These are phyloP conservation scores for Leptarthrus brevirostris DNA, from an alignment of 2,888 invertebrate species.

Conservation along the genomic window DNA sequence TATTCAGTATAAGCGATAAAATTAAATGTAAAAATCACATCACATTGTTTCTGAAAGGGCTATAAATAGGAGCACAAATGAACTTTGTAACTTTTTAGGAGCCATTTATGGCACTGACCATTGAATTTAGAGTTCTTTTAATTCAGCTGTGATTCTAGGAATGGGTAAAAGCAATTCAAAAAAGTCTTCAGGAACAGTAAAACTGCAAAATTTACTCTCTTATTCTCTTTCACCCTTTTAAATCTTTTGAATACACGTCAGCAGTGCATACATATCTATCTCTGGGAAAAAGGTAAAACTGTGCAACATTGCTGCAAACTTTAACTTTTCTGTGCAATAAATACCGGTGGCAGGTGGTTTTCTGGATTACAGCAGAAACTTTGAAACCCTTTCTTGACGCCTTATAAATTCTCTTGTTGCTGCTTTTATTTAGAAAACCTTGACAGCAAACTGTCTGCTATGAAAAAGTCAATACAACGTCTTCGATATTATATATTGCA, in stretches of 20 bases:
- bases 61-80: neutral
- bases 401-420: slow-evolving; percentile 28
- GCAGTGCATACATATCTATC: neutral
- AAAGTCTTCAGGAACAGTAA: slow-evolving; percentile 18
- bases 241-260: neutral
- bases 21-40: neutral
- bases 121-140: slow-evolving; percentile 39
- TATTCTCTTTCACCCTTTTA: slow-evolving; percentile 3
- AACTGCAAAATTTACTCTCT: slow-evolving; percentile 32
- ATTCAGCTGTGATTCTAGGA: slow-evolving; percentile 24
- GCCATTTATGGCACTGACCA: slow-evolving; percentile 31
- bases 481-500: too few relatives aligned
- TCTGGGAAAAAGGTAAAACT: slow-evolving; percentile 12
- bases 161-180: slow-evolving; percentile 7
- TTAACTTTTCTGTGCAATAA: slow-evolving; percentile 40
- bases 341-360: slow-evolving; percentile 44
- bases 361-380: slow-evolving; percentile 39
- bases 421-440: slow-evolving; percentile 9
- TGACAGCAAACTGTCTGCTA: slow-evolving; percentile 1
- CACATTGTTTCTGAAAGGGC: slow-evolving; percentile 20
- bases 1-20: too few relatives aligned
- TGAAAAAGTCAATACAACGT: neutral
- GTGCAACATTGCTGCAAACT: slow-evolving; percentile 40
- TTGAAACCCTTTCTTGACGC: slow-evolving; percentile 41
- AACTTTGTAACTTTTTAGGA: slow-evolving; percentile 36